phyloP scores from a whole-genome alignment of 2,888 invertebrate genomes.

The Cylindroiulus punctatus region DNA sequence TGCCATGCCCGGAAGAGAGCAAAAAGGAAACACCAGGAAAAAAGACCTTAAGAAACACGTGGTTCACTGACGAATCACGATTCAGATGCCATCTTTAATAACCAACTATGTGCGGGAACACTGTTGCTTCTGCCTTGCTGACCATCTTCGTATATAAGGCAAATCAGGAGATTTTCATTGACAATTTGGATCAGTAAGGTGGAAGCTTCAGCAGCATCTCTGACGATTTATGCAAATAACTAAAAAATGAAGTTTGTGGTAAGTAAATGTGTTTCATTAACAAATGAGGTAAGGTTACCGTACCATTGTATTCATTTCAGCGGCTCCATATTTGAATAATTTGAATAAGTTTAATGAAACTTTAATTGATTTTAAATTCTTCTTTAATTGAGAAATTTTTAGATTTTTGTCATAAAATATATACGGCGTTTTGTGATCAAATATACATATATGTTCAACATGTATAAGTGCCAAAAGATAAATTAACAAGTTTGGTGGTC shows the following conservation, averaged over 20 bases:
- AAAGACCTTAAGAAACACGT: background rate
- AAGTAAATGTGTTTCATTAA: background rate
- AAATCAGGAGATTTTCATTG: background rate
- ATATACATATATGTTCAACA: too few relatives aligned
- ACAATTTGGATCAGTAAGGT: background rate
- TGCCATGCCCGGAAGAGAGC: background rate
- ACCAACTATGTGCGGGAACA: background rate
- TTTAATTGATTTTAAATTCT: too few relatives aligned
- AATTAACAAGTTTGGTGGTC: too few relatives aligned
- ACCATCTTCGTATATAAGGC: conserved; percentile 17
- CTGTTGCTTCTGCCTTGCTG: background rate
- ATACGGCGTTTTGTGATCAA: too few relatives aligned
- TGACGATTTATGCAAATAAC: background rate
- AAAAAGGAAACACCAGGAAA: background rate
- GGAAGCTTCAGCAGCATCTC: background rate
- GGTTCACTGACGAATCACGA: background rate
- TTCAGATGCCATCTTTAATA: background rate
- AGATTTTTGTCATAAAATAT: too few relatives aligned
- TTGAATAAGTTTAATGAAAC: too few relatives aligned
- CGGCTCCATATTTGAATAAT: too few relatives aligned
- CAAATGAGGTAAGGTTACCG: too few relatives aligned
- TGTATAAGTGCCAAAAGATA: too few relatives aligned
- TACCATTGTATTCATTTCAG: too few relatives aligned
- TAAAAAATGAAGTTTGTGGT: background rate
- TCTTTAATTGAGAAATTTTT: too few relatives aligned